These are phyloP conservation scores for Thunnus albacares DNA, from an alignment of 2,797 vertebrate genomes.

Conservation along the genomic window DNA sequence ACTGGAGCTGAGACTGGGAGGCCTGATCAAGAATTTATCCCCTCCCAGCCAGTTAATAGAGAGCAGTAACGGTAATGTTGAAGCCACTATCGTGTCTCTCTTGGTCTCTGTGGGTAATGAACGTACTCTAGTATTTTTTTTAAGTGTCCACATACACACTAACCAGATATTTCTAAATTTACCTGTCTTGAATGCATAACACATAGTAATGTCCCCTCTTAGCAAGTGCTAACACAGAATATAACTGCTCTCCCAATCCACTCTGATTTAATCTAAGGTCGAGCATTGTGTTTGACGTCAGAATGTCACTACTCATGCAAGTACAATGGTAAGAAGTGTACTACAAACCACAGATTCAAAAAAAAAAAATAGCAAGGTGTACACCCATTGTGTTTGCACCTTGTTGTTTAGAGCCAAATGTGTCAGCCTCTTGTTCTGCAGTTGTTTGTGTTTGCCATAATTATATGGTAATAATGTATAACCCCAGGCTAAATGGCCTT, in stretches of 20 bases:
- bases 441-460: constrained; percentile 12
- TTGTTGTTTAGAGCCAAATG: neutral
- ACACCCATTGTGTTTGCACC: neutral
- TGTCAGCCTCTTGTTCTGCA: constrained; percentile 13
- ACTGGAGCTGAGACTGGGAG: neutral
- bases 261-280: neutral
- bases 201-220: neutral
- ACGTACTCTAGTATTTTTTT: too few relatives aligned
- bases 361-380: neutral
- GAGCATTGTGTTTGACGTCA: neutral
- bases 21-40: neutral
- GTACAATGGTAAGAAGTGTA: neutral
- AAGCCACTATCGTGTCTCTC: neutral
- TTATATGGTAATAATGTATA: constrained; percentile 31
- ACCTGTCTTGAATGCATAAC: neutral
- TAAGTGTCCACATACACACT: neutral
- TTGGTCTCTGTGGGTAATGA: neutral
- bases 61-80: neutral
- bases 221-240: neutral
- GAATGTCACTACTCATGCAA: neutral
- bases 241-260: neutral
- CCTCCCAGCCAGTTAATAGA: constrained; percentile 8
- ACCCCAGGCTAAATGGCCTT: constrained; percentile 25
- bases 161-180: neutral
- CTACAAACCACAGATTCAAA: neutral